Evolutionary conservation across 2,888 invertebrate species (phyloP).

Genomic region (Bimastos eiseni): DNA sequence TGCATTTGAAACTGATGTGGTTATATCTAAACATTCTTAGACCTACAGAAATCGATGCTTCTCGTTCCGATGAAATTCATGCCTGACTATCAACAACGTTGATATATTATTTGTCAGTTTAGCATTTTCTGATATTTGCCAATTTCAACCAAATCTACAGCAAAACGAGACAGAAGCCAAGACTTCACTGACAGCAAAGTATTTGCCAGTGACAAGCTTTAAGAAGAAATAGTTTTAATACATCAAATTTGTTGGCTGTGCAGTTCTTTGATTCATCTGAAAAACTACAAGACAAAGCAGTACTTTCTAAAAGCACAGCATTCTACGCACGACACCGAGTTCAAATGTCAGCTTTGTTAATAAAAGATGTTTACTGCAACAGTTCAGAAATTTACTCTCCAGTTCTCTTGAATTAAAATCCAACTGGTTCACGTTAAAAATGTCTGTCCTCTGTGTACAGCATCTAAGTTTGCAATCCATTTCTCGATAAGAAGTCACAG

Average conservation of each 20-base stretch:
- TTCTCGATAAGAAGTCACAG: not conserved
- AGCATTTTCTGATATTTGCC: not conserved
- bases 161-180: not conserved
- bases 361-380: conserved; percentile 5
- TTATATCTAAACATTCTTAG: not conserved
- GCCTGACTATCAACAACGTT: not conserved
- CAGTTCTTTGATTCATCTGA: not conserved
- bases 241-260: not conserved
- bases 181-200: not conserved
- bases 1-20: not conserved
- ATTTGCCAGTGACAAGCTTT: not conserved
- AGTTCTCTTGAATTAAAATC: not conserved
- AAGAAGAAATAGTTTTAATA: not conserved
- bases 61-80: not conserved
- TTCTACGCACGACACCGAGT: not conserved
- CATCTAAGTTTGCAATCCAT: not conserved
- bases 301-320: conserved; percentile 5
- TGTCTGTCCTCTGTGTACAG: not conserved
- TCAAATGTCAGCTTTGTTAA: not conserved
- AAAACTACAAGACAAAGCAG: not conserved
- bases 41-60: not conserved
- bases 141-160: not conserved
- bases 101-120: not conserved
- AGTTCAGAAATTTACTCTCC: not conserved
- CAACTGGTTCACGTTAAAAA: not conserved